Base-by-base conservation (phyloP, 2,113 vertebrate genomes). In the Phyllostomus discolor region DNA sequence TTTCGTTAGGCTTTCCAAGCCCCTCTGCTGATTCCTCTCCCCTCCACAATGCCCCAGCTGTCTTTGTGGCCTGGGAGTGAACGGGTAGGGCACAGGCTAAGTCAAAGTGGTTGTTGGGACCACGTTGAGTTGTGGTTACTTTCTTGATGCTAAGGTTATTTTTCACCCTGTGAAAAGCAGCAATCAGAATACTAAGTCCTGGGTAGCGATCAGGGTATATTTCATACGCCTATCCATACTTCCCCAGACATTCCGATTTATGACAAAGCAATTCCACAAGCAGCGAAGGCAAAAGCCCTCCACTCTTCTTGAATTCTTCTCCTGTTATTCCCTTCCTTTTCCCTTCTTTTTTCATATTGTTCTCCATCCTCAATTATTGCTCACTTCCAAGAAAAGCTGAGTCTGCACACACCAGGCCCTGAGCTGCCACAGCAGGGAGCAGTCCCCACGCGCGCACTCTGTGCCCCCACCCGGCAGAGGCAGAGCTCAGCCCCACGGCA, bases 191-290 rank as follows among this genome's bases (percentile, higher is more conserved):
- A 43, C 62, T 22, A 72, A 72, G 64, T 26, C 59, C 50, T 62
- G 7, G 78, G 41, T 2, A 17, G 52, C 4, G 7, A n/a, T 16
- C 46, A 10, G 0, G 35, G 15, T n/a, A 1, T 7, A 7, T n/a
- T 57, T 57, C 20, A 1, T 33, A 26, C 5, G 22, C 70, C 48
- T 22, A 35, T 15, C 35, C 6, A 0, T 5, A 10, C 69, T 16
- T 59, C 20, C 19, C 16, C 16, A 31, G 2, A 5, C 1, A 15
- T 3, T 50, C 59, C 2, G 0, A 8, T 41, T 82, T 7, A 75
- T 10, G 14, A 31, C 33, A 82, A 31, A 84, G 50, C 57, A 76
- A 8, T 46, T 85, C 78, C 35, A 22, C 7, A 46, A 57, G 54
- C 31, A 7, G 48, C 54, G 50, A 35, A 38, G 64, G 43, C 48